These are phyloP conservation scores for Drosophila cardini DNA, from an alignment of 1,140 invertebrate genomes.

Conservation along the genomic window DNA sequence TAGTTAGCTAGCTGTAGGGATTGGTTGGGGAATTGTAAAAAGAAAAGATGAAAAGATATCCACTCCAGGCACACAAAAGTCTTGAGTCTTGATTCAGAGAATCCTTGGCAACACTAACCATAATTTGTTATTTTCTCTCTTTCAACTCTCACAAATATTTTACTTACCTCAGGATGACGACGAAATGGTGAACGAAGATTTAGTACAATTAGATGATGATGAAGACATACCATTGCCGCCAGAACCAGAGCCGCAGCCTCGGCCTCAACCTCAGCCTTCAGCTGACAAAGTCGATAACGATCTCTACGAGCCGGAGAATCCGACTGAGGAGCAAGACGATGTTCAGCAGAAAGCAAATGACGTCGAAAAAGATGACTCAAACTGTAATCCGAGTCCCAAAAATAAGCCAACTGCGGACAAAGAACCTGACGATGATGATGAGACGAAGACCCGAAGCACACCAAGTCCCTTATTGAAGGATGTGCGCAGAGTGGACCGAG, in stretches of 20 bases:
- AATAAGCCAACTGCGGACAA: slow-evolving; percentile 5
- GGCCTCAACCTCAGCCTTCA: background rate
- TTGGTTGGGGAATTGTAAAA: background rate
- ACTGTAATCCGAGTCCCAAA: slow-evolving; percentile 13
- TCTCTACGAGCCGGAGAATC: slow-evolving; percentile 81
- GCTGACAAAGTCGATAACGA: slow-evolving; percentile 40
- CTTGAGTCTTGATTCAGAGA: background rate
- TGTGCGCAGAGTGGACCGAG: slow-evolving; percentile 44
- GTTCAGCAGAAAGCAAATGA: background rate
- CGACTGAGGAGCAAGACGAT: slow-evolving; percentile 66
- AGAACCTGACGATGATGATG: slow-evolving; percentile 33
- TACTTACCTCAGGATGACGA: slow-evolving; percentile 74
- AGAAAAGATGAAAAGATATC: background rate
- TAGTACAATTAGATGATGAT: slow-evolving; percentile 84
- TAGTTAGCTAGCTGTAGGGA: background rate
- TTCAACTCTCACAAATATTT: slow-evolving; percentile 63
- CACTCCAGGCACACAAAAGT: slow-evolving; percentile 6
- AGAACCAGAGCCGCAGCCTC: slow-evolving; percentile 60
- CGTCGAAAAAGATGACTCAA: slow-evolving; percentile 15
- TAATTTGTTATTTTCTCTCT: slow-evolving; percentile 65
- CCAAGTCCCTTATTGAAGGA: slow-evolving; percentile 63
- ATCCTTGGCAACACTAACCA: slow-evolving; percentile 65
- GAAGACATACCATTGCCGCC: slow-evolving; percentile 81
- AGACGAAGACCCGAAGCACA: slow-evolving; percentile 49
- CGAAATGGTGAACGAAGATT: slow-evolving; percentile 80